Percentiles rank a stretch among this genome's conserved stretches.
phyloP scores from a whole-genome alignment of 2,888 invertebrate species.

The Timema podura region DNA sequence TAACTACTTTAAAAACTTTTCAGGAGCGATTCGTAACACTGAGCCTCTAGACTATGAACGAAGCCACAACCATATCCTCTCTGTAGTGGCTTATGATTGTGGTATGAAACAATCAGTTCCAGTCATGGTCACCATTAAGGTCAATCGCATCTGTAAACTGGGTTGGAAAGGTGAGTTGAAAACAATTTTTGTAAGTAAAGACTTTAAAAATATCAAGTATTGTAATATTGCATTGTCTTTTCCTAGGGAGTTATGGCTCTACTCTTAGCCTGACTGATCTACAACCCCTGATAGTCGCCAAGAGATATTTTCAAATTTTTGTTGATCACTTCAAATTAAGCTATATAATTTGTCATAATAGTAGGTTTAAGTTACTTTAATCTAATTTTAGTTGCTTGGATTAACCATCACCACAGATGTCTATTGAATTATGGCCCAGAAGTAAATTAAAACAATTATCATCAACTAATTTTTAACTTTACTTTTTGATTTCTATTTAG shows the following conservation, averaged over 20 bases:
- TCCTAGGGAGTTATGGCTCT: background rate
- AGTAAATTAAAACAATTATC: too few species aligned
- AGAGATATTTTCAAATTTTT: too few species aligned
- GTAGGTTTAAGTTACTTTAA: too few species aligned
- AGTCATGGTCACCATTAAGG: conserved; percentile 94
- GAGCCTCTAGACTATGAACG: conserved; percentile 88
- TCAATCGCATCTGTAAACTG: conserved; percentile 73
- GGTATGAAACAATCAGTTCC: conserved; percentile 92
- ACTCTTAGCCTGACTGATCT: too few species aligned
- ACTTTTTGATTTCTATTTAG: too few species aligned
- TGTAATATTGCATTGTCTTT: background rate
- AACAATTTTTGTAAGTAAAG: background rate
- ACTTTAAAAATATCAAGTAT: conserved; percentile 2
- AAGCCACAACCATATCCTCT: conserved; percentile 93
- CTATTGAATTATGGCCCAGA: too few species aligned
- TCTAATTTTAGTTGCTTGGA: too few species aligned
- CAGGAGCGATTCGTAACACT: conserved; percentile 85
- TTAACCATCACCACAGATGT: too few species aligned
- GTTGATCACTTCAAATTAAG: too few species aligned
- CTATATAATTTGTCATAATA: too few species aligned
- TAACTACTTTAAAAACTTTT: conserved; percentile 25
- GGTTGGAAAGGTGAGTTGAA: conserved; percentile 67
- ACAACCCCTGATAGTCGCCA: too few species aligned
- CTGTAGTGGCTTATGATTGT: conserved; percentile 96
- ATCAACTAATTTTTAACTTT: too few species aligned